Conservation (phyloP, 2,888 invertebrate species). For the Bimastos eiseni region DNA sequence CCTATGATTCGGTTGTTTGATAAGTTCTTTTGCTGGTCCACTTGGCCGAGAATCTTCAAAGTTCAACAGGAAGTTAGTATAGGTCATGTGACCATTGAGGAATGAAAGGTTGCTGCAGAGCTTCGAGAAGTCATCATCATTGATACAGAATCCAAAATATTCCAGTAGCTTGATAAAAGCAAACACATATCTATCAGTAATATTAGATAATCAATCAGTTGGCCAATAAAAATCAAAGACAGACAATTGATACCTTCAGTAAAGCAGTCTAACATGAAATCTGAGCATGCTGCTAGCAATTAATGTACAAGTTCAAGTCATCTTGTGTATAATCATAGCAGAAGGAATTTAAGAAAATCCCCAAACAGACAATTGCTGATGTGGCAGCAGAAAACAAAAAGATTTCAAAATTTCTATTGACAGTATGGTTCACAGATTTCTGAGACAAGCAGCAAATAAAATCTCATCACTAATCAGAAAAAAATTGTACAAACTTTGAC, state of each 20-base stretch:
- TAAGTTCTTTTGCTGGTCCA: slow-evolving; percentile 47
- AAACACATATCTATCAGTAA: background rate
- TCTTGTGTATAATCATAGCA: no score
- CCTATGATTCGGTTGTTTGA: slow-evolving; percentile 53
- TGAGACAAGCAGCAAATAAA: slow-evolving; percentile 32
- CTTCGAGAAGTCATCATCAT: slow-evolving; percentile 54
- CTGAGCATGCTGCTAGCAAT: no score
- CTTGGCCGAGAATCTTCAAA: slow-evolving; percentile 53
- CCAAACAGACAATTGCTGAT: no score
- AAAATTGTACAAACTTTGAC: slow-evolving; percentile 54
- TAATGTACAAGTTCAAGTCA: no score
- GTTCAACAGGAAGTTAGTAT: slow-evolving; percentile 54
- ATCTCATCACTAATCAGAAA: slow-evolving; percentile 55
- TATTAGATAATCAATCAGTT: no score
- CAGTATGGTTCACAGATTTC: slow-evolving; percentile 27
- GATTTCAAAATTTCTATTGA: background rate
- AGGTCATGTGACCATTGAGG: slow-evolving; percentile 52
- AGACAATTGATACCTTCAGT: no score
- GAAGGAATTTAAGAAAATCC: no score
- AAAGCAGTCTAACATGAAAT: no score
- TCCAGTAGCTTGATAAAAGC: slow-evolving; percentile 49
- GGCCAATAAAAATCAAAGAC: no score
- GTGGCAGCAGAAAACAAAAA: no score
- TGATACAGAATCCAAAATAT: slow-evolving; percentile 52
- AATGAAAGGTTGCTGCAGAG: slow-evolving; percentile 52